phyloP scores from a whole-genome alignment of 2,797 vertebrate genomes.

The Novumbra hubbsi region DNA sequence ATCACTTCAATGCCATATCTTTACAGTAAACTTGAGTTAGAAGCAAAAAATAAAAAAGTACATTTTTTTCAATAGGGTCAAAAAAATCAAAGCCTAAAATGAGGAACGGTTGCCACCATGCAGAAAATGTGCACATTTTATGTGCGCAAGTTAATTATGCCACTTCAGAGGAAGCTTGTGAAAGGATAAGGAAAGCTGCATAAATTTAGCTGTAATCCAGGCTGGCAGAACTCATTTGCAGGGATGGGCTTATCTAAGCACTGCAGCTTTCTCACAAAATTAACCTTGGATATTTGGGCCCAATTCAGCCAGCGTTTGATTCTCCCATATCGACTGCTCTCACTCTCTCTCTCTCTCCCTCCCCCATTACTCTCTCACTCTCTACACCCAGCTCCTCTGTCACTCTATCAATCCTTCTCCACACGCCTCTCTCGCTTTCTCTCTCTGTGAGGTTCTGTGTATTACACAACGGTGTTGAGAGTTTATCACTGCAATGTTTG shows the following conservation, averaged over 20 bases:
- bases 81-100: constrained; percentile 88
- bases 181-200: constrained; percentile 99
- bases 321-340: constrained; percentile 72
- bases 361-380: constrained; percentile 56
- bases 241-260: constrained; percentile 96
- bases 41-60: constrained; percentile 81
- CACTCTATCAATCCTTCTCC: too few species aligned
- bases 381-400: constrained; percentile 26
- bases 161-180: constrained; percentile 98
- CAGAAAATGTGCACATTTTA: constrained; percentile 99
- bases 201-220: constrained; percentile 99
- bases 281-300: constrained; percentile 99
- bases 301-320: constrained; percentile 98
- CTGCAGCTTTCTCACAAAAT: constrained; percentile 99
- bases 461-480: constrained; percentile 74
- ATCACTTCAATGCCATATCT: constrained; percentile 75
- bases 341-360: constrained; percentile 41
- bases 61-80: constrained; percentile 83
- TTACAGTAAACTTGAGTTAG: constrained; percentile 54
- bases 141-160: constrained; percentile 99
- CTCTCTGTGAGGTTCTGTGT: constrained; percentile 41
- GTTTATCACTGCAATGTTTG: constrained; percentile 79
- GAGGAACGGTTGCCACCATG: constrained; percentile 94
- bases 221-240: constrained; percentile 99
- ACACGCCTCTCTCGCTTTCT: constrained; percentile 16